phyloP scores from a whole-genome alignment of 2,888 invertebrate species.

The Fissipunctia ypsillon region DNA sequence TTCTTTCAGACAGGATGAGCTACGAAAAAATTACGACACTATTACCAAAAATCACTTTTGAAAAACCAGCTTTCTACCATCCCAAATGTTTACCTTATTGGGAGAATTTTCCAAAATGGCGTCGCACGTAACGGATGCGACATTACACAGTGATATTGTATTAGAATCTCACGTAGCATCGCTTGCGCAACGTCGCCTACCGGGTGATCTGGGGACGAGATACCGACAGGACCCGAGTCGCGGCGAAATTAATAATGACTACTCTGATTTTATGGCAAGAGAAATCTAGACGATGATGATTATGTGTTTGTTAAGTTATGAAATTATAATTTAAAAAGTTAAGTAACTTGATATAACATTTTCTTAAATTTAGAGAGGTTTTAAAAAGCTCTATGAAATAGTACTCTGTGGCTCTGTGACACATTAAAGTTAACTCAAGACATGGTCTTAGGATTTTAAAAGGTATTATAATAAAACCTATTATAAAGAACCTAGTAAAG shows the following conservation, averaged over 20 bases:
- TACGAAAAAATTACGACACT: no score
- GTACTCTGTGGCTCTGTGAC: no score
- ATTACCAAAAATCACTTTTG: background rate
- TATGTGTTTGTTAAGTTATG: slow-evolving; percentile 4
- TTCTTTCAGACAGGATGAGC: background rate
- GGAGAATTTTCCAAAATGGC: slow-evolving; percentile 54
- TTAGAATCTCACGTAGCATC: slow-evolving; percentile 63
- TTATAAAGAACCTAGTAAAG: no score
- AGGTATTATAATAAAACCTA: no score
- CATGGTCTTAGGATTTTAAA: background rate
- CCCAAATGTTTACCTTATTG: slow-evolving; percentile 18
- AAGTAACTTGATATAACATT: background rate
- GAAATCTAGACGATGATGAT: slow-evolving; percentile 44
- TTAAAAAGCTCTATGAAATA: background rate
- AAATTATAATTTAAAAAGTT: background rate
- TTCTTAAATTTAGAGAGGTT: background rate
- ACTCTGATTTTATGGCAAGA: slow-evolving; percentile 46
- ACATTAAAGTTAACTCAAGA: background rate
- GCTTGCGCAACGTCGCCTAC: slow-evolving; percentile 62
- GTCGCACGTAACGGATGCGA: slow-evolving; percentile 46
- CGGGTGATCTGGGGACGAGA: slow-evolving; percentile 57
- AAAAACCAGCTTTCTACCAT: slow-evolving; percentile 31
- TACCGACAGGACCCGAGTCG: slow-evolving; percentile 45
- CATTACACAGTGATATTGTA: slow-evolving; percentile 53
- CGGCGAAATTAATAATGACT: slow-evolving; percentile 41